A percentile compares a stretch with the other conserved stretches of the same genome.
These are phyloP conservation scores for Erynnis tages DNA, from an alignment of 2,888 invertebrate species.

Conservation along the genomic window DNA sequence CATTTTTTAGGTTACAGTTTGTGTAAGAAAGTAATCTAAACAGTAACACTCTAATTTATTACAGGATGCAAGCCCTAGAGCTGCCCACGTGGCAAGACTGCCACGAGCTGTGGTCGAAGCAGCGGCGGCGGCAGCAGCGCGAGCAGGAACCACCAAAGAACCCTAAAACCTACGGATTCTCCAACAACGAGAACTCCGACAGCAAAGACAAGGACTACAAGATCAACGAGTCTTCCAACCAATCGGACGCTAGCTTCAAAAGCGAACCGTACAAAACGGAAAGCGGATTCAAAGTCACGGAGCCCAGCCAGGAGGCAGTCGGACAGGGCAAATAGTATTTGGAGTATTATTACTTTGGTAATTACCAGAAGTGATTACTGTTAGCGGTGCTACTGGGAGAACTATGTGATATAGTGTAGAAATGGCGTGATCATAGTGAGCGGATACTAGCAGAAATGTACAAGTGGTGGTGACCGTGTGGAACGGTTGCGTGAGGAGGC, in stretches of 20 bases:
- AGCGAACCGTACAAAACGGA: constrained; percentile 55
- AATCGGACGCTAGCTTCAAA: constrained; percentile 50
- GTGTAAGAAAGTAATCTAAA: no score
- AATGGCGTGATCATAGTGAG: not conserved
- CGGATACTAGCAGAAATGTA: constrained; percentile 15
- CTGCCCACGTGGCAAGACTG: constrained; percentile 99
- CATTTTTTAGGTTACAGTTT: no score
- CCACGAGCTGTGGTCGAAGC: constrained; percentile 99
- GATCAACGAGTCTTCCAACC: constrained; percentile 44
- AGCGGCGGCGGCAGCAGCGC: constrained; percentile 91
- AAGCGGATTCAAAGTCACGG: constrained; percentile 53
- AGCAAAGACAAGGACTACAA: constrained; percentile 47
- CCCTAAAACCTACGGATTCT: constrained; percentile 39
- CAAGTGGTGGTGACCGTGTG: constrained; percentile 8
- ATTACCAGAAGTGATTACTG: constrained; percentile 35
- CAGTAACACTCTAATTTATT: not conserved
- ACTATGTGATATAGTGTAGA: constrained; percentile 34
- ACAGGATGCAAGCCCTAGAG: constrained; percentile 90
- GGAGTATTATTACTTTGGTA: constrained; percentile 46
- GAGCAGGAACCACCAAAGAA: constrained; percentile 84
- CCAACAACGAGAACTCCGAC: constrained; percentile 46
- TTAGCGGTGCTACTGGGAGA: constrained; percentile 43
- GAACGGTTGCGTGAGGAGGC: not conserved
- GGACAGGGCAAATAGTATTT: constrained; percentile 71
- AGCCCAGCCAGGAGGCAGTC: constrained; percentile 52